These are phyloP conservation scores for Caenorhabditis macrosperma DNA, from an alignment of 2,888 invertebrate genomes.

Conservation along the genomic window DNA sequence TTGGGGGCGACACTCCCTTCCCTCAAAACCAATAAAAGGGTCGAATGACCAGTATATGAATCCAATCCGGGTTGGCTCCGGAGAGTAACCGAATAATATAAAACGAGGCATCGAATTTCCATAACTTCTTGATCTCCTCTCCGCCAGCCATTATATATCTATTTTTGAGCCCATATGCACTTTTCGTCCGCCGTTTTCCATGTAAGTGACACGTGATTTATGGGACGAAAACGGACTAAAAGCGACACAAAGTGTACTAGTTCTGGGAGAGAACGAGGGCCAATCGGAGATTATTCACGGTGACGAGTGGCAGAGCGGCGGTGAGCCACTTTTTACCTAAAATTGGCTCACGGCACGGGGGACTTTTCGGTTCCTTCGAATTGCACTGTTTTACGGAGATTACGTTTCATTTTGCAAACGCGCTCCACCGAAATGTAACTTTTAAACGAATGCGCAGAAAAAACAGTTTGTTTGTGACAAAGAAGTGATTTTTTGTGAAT, in stretches of 20 bases:
- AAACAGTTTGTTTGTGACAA: no score
- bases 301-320: no score
- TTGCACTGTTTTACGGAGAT: not conserved
- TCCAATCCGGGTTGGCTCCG: not conserved
- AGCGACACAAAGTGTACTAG: conserved; percentile 22
- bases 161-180: not conserved
- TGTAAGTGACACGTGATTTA: conserved; percentile 52
- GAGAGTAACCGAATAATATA: conserved; percentile 43
- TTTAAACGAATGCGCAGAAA: no score
- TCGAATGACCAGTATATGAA: conserved; percentile 34
- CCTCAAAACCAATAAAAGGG: conserved; percentile 5
- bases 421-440: not conserved
- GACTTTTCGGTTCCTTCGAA: no score
- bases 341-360: no score
- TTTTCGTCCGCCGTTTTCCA: not conserved
- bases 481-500: no score
- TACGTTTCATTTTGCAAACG: not conserved
- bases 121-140: conserved; percentile 25
- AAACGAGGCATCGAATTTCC: conserved; percentile 10
- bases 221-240: conserved; percentile 23
- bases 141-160: not conserved
- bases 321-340: no score
- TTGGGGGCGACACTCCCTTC: not conserved
- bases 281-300: no score
- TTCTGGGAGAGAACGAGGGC: not conserved